Conservation (phyloP, 1,140 invertebrate genomes). For the Physella acuta region DNA sequence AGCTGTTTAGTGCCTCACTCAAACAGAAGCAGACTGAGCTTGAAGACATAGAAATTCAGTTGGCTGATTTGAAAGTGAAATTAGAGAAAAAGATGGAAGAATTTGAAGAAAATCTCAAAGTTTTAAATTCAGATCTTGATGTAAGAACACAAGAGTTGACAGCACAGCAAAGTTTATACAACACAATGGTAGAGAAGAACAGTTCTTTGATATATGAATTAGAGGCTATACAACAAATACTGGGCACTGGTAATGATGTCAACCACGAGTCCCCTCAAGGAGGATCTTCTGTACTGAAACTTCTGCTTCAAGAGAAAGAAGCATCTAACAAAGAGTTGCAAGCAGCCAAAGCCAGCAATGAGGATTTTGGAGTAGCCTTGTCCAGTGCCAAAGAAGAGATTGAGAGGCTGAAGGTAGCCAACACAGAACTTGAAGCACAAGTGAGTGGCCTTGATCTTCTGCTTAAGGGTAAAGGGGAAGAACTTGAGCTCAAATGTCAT, state of each 20-base stretch:
- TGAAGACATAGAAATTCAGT: background rate
- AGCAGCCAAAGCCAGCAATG: background rate
- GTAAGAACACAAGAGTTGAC: background rate
- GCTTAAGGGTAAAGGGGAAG: conserved; percentile 1
- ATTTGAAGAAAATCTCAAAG: background rate
- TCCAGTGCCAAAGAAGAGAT: conserved; percentile 14
- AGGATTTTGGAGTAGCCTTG: background rate
- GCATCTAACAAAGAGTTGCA: background rate
- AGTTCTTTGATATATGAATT: background rate
- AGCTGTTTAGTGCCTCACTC: background rate
- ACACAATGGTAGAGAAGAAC: no score
- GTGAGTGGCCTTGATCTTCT: background rate
- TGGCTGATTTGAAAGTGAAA: background rate
- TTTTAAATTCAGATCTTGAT: background rate
- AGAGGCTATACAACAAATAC: background rate
- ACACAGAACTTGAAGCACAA: background rate
- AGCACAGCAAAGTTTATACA: background rate
- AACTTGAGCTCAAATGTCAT: conserved; percentile 2
- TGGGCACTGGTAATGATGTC: background rate
- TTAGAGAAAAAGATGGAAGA: conserved; percentile 10
- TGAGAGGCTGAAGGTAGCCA: conserved; percentile 14
- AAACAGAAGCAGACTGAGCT: no score
- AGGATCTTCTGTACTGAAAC: no score
- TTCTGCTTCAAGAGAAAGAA: background rate
- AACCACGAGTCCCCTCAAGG: background rate